These are phyloP conservation scores for Drosophila meridionalis DNA, from an alignment of 2,888 invertebrate species.

Conservation along the genomic window DNA sequence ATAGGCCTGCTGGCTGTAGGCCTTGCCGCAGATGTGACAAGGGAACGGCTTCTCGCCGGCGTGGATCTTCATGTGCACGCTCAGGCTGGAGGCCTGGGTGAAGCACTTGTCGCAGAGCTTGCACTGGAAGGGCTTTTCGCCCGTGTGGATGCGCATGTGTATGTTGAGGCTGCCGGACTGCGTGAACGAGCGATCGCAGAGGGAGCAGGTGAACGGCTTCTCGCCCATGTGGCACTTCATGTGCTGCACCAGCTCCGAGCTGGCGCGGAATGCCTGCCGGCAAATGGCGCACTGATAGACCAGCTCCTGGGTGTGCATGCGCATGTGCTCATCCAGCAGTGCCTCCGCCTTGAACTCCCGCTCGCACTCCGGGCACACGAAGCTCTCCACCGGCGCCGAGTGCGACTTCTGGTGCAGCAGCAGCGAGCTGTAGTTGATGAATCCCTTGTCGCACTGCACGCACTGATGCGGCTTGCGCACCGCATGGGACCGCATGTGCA, in stretches of 20 bases:
- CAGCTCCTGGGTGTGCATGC: constrained; percentile 84
- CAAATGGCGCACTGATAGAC: constrained; percentile 85
- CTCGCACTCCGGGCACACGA: constrained; percentile 83
- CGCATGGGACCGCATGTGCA: constrained; percentile 84
- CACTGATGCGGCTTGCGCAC: constrained; percentile 84
- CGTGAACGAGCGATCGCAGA: constrained; percentile 85
- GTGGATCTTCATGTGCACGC: constrained; percentile 85
- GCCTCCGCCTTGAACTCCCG: constrained; percentile 85
- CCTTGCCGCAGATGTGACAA: constrained; percentile 83
- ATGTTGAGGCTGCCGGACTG: constrained; percentile 85
- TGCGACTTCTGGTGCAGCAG: constrained; percentile 83
- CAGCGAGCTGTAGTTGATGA: constrained; percentile 84
- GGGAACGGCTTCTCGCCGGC: constrained; percentile 83
- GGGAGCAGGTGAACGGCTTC: constrained; percentile 85
- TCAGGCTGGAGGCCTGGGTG: constrained; percentile 84
- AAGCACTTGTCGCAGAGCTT: constrained; percentile 84
- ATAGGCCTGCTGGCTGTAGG: constrained; percentile 84
- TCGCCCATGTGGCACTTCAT: constrained; percentile 85
- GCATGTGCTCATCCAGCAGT: constrained; percentile 84
- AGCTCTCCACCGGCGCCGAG: constrained; percentile 79
- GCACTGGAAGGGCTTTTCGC: constrained; percentile 84
- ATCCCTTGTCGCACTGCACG: constrained; percentile 84
- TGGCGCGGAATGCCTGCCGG: constrained; percentile 82
- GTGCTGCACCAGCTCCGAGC: constrained; percentile 85
- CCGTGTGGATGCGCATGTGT: constrained; percentile 85